Base-by-base conservation (phyloP, 1,140 invertebrate species). In the Formica selysi region DNA sequence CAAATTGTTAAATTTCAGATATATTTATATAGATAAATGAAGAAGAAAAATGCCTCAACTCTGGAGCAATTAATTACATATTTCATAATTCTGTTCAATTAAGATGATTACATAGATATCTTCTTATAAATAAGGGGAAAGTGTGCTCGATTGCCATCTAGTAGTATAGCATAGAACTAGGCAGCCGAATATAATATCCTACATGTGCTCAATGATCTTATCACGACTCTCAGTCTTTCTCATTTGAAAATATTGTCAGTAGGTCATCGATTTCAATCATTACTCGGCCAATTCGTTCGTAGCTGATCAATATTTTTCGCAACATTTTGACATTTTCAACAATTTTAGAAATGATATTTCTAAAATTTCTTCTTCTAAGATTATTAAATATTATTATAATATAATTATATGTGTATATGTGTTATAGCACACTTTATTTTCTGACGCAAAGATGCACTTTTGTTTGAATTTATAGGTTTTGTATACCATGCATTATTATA, bases 51-150 rank as follows among this genome's bases (percentile, higher is more conserved):
- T 38, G 11, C 8, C 19, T 1, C n/a, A 38, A 38, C 19, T 51
- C 48, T 36, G 51, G 54, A 59, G n/a, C 54, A 59, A 36, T 74
- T 59, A 59, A 57, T 57, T 38, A 54, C 5, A 26, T 38, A 74
- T 57, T 38, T 74, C 0, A 41, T 61, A 41, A 32, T 76, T 26
- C 3, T 29, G 1, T 62, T 41, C 7, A 29, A 29, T 76, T 76
- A 29, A 16, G 3, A 62, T 2, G n/a, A 44, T 64, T 76, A 29
- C 38, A 41, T 26, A 64, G 13, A 1, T n/a, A 19, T 62, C 11
- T 62, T 62, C 11, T 62, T 29, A 4, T 26, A 62, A 62, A 62
- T 64, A 64, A 51, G 48, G 16, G 3, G 26, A 64, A 64, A 62
- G 26, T 16, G 13, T 59, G 61, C 29, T 32, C 6, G 29, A 64